Evolutionary conservation across 2,113 vertebrate genomes (phyloP).

Genomic region (Heterotilapia buettikoferi): DNA sequence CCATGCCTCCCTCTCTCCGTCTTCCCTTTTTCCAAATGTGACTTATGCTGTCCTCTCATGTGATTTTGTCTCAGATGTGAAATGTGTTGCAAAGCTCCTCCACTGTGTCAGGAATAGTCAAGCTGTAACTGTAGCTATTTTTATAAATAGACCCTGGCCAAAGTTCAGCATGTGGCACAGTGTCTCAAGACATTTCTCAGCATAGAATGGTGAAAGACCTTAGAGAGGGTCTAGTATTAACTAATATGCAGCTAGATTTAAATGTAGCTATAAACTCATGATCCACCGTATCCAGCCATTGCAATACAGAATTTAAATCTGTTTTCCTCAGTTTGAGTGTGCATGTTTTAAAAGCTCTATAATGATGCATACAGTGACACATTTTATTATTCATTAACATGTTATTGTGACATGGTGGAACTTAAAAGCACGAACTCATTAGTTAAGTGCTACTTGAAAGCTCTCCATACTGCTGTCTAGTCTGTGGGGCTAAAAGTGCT

Average conservation of each 20-base stretch:
- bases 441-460: neutral
- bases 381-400: neutral
- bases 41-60: constrained; percentile 1
- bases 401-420: neutral
- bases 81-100: constrained; percentile 37
- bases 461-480: neutral
- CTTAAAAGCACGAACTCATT: neutral
- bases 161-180: constrained; percentile 45
- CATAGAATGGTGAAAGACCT: constrained; percentile 5
- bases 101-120: constrained; percentile 55
- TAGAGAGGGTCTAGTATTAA: neutral
- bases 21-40: neutral
- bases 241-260: neutral
- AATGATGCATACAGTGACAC: neutral
- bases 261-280: neutral
- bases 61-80: constrained; percentile 39
- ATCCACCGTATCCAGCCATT: neutral
- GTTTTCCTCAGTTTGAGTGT: neutral
- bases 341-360: neutral
- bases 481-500: neutral
- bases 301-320: neutral
- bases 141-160: constrained; percentile 63
- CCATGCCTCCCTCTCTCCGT: neutral
- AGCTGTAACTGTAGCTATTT: constrained; percentile 64
- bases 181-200: constrained; percentile 35